Conservation (phyloP, 2,888 invertebrate species). For the Germaria angustata region DNA sequence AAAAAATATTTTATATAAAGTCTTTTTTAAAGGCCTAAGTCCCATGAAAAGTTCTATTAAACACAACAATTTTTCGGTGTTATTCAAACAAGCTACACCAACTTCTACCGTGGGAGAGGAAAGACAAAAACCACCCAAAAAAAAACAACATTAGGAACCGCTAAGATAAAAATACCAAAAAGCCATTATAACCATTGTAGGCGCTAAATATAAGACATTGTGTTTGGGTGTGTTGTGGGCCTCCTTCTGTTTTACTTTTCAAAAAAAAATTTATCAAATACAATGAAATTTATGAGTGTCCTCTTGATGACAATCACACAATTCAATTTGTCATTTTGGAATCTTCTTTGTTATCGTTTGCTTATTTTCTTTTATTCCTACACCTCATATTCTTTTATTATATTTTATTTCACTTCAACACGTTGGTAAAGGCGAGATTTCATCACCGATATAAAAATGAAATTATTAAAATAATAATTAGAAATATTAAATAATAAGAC, state of each 20-base stretch:
- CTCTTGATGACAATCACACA: slow-evolving; percentile 45
- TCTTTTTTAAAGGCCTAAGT: too few relatives aligned
- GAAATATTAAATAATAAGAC: too few relatives aligned
- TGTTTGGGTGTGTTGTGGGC: too few relatives aligned
- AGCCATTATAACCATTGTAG: slow-evolving; percentile 30
- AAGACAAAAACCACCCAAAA: neutral
- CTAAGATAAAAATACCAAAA: slow-evolving; percentile 33
- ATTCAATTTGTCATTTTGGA: slow-evolving; percentile 56
- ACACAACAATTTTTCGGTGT: too few relatives aligned
- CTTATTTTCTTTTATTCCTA: neutral
- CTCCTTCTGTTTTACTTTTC: neutral
- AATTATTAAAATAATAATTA: too few relatives aligned
- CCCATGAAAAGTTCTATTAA: neutral
- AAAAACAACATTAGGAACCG: neutral
- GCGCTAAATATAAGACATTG: slow-evolving; percentile 27
- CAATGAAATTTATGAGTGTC: slow-evolving; percentile 48
- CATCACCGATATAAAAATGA: neutral
- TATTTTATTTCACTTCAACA: neutral
- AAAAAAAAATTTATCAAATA: neutral
- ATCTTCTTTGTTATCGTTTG: neutral
- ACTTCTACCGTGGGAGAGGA: neutral
- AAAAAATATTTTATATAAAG: too few relatives aligned
- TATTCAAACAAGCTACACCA: neutral
- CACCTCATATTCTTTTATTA: neutral
- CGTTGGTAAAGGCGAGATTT: neutral